Percentiles rank a stretch among this genome's conserved stretches.
phyloP scores from a whole-genome alignment of 2,797 vertebrate genomes.

The Psittacula derbiana region DNA sequence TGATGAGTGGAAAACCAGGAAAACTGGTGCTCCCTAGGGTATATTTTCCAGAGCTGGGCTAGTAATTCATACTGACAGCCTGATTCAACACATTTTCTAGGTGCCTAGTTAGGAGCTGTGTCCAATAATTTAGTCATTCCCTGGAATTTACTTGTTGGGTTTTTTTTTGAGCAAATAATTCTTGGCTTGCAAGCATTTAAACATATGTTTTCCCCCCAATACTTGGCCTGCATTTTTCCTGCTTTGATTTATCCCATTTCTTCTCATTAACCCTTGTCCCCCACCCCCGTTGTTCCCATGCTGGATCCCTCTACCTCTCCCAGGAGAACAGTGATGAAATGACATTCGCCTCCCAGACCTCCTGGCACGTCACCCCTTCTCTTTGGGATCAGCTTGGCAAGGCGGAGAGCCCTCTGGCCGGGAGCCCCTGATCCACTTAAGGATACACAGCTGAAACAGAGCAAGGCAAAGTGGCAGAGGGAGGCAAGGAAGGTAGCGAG shows the following conservation, averaged over 20 bases:
- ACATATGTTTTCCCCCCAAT: constrained; percentile 41
- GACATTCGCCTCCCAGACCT: constrained; percentile 38
- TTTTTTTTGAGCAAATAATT: constrained; percentile 5
- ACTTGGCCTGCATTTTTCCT: constrained; percentile 19
- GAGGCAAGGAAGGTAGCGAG: neutral
- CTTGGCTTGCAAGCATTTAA: constrained; percentile 22
- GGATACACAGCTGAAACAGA: constrained; percentile 18
- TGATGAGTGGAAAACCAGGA: constrained; percentile 14
- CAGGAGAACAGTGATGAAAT: constrained; percentile 37
- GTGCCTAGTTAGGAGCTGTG: constrained; percentile 7
- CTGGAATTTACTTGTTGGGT: constrained; percentile 2
- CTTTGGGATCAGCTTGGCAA: neutral
- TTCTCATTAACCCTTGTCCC: constrained; percentile 41
- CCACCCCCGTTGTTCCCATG: constrained; percentile 39
- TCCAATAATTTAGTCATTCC: constrained; percentile 44
- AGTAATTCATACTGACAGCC: neutral
- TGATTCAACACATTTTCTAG: constrained; percentile 39
- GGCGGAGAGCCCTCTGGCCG: constrained; percentile 45
- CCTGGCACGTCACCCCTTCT: constrained; percentile 54
- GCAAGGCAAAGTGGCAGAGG: neutral
- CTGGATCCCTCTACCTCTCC: constrained; percentile 41
- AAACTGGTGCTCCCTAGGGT: constrained; percentile 35
- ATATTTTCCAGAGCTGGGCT: constrained; percentile 4
- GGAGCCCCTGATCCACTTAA: constrained; percentile 1
- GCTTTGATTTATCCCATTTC: constrained; percentile 53